Percentiles rank a stretch among this genome's conserved stretches.
These are phyloP conservation scores for Stigmatopora argus DNA, from an alignment of 2,113 vertebrate species.

Conservation along the genomic window DNA sequence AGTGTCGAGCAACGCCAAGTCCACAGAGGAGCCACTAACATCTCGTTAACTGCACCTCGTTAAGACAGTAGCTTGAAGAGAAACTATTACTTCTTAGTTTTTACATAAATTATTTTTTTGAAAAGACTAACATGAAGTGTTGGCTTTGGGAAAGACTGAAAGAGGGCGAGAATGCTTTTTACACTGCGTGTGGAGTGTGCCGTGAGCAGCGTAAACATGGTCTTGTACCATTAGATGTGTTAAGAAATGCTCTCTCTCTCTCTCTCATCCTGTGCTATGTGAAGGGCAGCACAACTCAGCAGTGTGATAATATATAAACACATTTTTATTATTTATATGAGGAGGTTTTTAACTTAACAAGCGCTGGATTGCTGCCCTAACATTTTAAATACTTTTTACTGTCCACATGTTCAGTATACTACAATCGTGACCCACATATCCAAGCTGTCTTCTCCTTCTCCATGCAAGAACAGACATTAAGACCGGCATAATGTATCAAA, in stretches of 20 bases:
- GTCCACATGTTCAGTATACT: conserved; percentile 65
- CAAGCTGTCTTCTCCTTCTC: conserved; percentile 66
- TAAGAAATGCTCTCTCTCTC: conserved; percentile 36
- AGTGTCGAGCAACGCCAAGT: conserved; percentile 52
- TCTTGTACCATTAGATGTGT: conserved; percentile 57
- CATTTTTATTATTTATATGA: conserved; percentile 82
- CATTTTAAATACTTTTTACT: conserved; percentile 66
- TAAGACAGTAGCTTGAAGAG: conserved; percentile 62
- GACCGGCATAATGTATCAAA: conserved; percentile 53
- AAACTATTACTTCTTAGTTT: conserved; percentile 74
- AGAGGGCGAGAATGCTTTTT: conserved; percentile 63
- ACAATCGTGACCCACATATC: conserved; percentile 65
- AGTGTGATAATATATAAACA: conserved; percentile 73
- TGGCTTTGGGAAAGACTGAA: conserved; percentile 61
- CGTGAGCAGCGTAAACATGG: conserved; percentile 52
- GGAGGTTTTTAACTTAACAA: conserved; percentile 76
- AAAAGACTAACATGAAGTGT: conserved; percentile 71
- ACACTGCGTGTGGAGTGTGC: conserved; percentile 51
- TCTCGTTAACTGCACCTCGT: conserved; percentile 56
- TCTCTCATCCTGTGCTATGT: conserved; percentile 57
- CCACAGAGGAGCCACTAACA: conserved; percentile 51
- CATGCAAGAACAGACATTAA: conserved; percentile 51
- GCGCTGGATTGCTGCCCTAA: conserved; percentile 64
- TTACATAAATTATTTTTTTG: conserved; percentile 78
- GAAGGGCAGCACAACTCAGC: conserved; percentile 61